phyloP scores from a whole-genome alignment of 2,797 vertebrate genomes.

The Strix occidentalis region DNA sequence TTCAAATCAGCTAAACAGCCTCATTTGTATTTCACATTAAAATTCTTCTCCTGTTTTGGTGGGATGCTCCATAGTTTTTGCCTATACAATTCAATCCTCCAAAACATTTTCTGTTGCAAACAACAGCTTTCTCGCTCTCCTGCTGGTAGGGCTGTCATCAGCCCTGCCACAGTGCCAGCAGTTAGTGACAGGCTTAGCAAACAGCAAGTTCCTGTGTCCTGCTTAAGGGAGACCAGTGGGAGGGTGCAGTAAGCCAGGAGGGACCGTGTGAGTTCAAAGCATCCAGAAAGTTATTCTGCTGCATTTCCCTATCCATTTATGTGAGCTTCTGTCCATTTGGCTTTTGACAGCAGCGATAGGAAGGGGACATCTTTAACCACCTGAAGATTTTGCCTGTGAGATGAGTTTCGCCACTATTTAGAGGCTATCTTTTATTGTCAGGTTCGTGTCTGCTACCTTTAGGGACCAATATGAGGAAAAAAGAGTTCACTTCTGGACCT shows the following conservation, averaged over 20 bases:
- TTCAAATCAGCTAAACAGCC: background rate
- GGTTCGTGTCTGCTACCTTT: background rate
- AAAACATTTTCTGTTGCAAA: background rate
- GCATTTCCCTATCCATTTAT: fast-evolving
- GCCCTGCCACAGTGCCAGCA: background rate
- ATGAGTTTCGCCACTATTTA: background rate
- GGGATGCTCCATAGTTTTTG: background rate
- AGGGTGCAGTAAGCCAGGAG: background rate
- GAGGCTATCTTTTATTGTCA: background rate
- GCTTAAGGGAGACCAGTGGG: background rate
- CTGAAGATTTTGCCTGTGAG: background rate
- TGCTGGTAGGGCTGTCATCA: background rate
- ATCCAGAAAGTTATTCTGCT: background rate
- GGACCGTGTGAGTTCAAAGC: background rate
- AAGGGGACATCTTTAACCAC: background rate
- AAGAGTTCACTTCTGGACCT: background rate
- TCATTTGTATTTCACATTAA: background rate
- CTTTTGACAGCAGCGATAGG: fast-evolving
- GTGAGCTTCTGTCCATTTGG: background rate
- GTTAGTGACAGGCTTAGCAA: background rate
- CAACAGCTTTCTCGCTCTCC: background rate
- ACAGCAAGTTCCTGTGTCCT: background rate
- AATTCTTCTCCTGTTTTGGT: background rate
- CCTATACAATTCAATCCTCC: background rate
- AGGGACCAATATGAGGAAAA: background rate